Evolutionary conservation across 2,113 vertebrate species (phyloP).

Genomic region (Saccopteryx bilineata): DNA sequence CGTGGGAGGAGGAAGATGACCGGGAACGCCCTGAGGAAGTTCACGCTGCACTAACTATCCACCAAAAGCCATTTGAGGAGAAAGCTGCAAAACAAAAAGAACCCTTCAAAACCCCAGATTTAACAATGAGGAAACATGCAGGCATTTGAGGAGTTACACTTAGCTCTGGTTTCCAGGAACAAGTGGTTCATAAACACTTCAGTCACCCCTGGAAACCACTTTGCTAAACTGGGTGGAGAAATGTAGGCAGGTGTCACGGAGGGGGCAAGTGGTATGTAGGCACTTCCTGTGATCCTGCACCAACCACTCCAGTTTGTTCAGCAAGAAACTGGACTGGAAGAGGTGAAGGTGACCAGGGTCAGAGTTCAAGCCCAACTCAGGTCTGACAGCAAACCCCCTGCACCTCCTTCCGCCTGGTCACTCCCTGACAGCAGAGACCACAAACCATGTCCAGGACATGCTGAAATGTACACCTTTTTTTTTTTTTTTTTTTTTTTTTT

Average conservation of each 20-base stretch:
- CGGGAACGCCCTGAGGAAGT: neutral
- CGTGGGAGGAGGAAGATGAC: rapidly evolving
- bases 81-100: neutral
- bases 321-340: neutral
- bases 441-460: rapidly evolving
- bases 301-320: no score
- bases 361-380: neutral
- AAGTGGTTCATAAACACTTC: neutral
- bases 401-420: rapidly evolving
- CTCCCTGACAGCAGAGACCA: neutral
- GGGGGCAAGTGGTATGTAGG: neutral
- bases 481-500: no score
- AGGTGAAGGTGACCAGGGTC: neutral
- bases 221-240: neutral
- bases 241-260: rapidly evolving
- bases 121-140: neutral
- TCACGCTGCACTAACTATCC: rapidly evolving
- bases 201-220: neutral
- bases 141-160: neutral
- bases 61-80: neutral
- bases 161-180: neutral
- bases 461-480: no score
- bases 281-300: no score
- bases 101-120: neutral
- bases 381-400: rapidly evolving